Percentiles rank a stretch among this genome's conserved stretches.
These are phyloP conservation scores for Caenorhabditis wallacei DNA, from an alignment of 2,888 invertebrate genomes.

Conservation along the genomic window DNA sequence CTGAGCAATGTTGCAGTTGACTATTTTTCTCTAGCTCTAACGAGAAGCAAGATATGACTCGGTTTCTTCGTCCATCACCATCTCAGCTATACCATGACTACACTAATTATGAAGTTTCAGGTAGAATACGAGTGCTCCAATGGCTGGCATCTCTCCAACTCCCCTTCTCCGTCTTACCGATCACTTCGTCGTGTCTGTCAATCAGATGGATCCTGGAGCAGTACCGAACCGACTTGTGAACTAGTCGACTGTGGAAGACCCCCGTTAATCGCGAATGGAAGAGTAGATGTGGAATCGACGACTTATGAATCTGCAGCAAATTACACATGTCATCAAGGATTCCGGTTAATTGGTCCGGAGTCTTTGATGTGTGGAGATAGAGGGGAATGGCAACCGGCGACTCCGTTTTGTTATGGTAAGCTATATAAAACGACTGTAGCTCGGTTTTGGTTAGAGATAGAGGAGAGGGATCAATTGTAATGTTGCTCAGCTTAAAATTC, in stretches of 20 bases:
- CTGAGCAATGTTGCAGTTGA: too few relatives aligned
- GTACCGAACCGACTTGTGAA: conserved; percentile 68
- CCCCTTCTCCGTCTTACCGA: conserved; percentile 53
- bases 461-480: too few relatives aligned
- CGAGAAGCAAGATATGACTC: background rate
- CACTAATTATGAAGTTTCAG: too few relatives aligned
- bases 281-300: conserved; percentile 65
- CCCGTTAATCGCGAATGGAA: conserved; percentile 72
- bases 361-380: conserved; percentile 72
- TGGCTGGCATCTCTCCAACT: conserved; percentile 68
- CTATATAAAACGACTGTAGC: too few relatives aligned
- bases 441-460: too few relatives aligned
- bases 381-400: conserved; percentile 75
- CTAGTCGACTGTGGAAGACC: conserved; percentile 75
- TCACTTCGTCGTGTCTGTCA: conserved; percentile 69
- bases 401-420: conserved; percentile 79
- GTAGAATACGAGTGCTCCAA: conserved; percentile 74
- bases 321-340: conserved; percentile 75
- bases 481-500: background rate
- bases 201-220: conserved; percentile 74
- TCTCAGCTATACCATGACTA: too few relatives aligned
- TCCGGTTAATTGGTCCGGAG: conserved; percentile 76
- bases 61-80: too few relatives aligned
- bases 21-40: background rate
- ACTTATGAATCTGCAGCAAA: conserved; percentile 72